These are phyloP conservation scores for Pasiphila rectangulata DNA, from an alignment of 2,888 invertebrate genomes.

Conservation along the genomic window DNA sequence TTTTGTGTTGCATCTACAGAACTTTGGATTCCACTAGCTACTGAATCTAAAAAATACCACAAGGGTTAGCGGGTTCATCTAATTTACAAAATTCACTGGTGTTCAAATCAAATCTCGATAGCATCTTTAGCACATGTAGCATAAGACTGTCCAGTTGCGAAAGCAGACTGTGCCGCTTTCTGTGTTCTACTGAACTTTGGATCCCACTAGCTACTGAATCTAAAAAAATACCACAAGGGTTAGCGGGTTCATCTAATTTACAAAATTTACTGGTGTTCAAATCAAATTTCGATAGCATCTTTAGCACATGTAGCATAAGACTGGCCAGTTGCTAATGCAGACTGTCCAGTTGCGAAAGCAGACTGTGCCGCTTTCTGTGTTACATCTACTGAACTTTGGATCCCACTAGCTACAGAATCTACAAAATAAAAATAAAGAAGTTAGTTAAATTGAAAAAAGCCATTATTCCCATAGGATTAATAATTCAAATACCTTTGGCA, in stretches of 20 bases:
- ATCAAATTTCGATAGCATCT: conserved; percentile 39
- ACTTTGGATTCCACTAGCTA: conserved; percentile 46
- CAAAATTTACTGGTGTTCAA: no score
- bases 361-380: conserved; percentile 48
- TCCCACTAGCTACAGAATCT: conserved; percentile 52
- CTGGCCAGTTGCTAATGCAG: conserved; percentile 17
- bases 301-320: conserved; percentile 43
- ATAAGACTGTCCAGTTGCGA: conserved; percentile 50
- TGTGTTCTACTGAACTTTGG: conserved; percentile 53
- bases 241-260: no score
- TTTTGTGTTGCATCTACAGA: conserved; percentile 54
- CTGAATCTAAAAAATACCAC: conserved; percentile 57
- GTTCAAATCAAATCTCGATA: background rate
- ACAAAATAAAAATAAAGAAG: conserved; percentile 35
- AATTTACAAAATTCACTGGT: no score
- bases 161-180: conserved; percentile 50
- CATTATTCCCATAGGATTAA: background rate
- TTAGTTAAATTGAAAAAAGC: background rate
- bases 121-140: conserved; percentile 36
- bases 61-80: conserved; percentile 60
- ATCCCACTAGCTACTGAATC: conserved; percentile 54
- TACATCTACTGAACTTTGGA: conserved; percentile 44
- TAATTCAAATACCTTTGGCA: conserved; percentile 49
- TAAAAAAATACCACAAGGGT: conserved; percentile 40
- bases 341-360: conserved; percentile 45